phyloP scores from a whole-genome alignment of 2,888 invertebrate genomes.

The Steinernema scapterisci region DNA sequence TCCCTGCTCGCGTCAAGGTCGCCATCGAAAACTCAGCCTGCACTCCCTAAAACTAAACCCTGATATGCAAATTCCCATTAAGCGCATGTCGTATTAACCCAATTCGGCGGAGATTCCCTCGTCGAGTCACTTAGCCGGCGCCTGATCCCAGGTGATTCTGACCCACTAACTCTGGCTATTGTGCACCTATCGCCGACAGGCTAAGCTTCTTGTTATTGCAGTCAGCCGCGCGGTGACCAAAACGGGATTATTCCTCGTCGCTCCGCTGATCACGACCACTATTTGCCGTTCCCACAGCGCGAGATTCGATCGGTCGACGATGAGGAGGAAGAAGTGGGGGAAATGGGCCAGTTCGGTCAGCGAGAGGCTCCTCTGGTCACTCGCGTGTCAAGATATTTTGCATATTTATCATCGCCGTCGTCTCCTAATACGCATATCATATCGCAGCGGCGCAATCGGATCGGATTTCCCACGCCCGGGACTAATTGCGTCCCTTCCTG shows the following conservation, averaged over 20 bases:
- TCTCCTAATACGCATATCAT: conserved; percentile 22
- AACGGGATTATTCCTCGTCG: conserved; percentile 13
- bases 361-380: too few species aligned
- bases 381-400: conserved; percentile 31
- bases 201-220: conserved; percentile 32
- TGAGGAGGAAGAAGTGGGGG: too few species aligned
- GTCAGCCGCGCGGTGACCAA: conserved; percentile 30
- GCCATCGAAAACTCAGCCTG: too few species aligned
- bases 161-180: conserved; percentile 1
- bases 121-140: conserved; percentile 5
- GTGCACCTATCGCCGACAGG: background rate
- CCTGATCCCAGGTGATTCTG: background rate
- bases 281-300: conserved; percentile 25
- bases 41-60: too few species aligned
- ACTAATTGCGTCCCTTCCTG: conserved; percentile 11
- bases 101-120: background rate
- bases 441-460: conserved; percentile 14
- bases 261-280: background rate
- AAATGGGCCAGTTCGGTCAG: conserved; percentile 15
- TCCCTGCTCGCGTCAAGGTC: too few species aligned
- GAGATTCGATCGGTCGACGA: background rate
- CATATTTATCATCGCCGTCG: background rate
- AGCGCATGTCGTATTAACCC: conserved; percentile 19
- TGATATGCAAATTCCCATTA: conserved; percentile 19
- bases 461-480: conserved; percentile 29